phyloP scores from a whole-genome alignment of 2,113 vertebrate genomes.

The Thunnus thynnus region DNA sequence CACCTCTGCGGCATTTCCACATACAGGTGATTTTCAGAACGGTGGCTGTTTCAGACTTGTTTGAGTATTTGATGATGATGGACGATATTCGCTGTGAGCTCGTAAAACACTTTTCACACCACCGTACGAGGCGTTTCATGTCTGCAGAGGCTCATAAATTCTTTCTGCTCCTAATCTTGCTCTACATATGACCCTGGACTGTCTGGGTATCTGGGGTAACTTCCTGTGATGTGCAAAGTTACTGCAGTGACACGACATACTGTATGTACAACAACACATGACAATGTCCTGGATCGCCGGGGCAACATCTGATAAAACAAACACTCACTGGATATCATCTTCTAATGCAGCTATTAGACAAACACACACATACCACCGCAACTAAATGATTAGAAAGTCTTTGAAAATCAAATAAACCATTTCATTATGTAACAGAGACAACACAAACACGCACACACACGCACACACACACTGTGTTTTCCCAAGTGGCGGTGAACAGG shows the following conservation, averaged over 20 bases:
- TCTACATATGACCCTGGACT: neutral
- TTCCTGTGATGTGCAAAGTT: constrained; percentile 18
- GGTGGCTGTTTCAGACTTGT: constrained; percentile 13
- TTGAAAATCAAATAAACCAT: constrained; percentile 24
- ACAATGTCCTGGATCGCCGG: neutral
- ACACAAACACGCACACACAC: constrained; percentile 12
- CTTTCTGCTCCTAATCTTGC: constrained; percentile 9
- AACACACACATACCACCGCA: constrained; percentile 27
- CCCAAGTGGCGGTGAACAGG: constrained; percentile 31
- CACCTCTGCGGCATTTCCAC: constrained; percentile 25
- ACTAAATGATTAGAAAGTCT: constrained; percentile 1
- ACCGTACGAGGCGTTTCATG: constrained; percentile 30
- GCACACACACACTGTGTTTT: constrained; percentile 19
- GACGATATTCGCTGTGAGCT: constrained; percentile 25
- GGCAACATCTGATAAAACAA: neutral
- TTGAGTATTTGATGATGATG: constrained; percentile 46
- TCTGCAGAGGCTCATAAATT: constrained; percentile 59
- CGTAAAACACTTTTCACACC: constrained; percentile 50
- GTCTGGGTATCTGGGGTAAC: constrained; percentile 41
- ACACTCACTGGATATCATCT: neutral
- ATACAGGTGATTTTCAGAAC: constrained; percentile 7
- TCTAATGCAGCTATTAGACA: constrained; percentile 2
- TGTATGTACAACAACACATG: neutral
- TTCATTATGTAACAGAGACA: constrained; percentile 23
- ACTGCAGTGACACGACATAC: neutral